Conservation (phyloP, 2,113 vertebrate genomes). For the Callipepla squamata region DNA sequence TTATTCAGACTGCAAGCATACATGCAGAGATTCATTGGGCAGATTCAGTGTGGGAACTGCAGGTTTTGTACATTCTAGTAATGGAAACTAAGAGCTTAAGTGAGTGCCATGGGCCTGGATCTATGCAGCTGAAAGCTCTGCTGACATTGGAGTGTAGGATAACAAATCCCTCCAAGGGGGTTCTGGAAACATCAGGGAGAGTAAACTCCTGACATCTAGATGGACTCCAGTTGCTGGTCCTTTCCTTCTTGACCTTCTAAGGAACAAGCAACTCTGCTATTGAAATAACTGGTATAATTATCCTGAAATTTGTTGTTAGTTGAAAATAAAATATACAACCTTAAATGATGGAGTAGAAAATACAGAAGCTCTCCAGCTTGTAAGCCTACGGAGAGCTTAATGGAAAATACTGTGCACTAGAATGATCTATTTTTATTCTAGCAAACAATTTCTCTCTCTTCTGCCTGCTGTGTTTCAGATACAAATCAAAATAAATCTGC, state of each 20-base stretch:
- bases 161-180: background rate
- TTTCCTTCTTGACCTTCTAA: background rate
- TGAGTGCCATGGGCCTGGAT: background rate
- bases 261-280: background rate
- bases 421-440: constrained; percentile 56
- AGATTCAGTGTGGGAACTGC: background rate
- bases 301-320: background rate
- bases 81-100: background rate
- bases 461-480: constrained; percentile 48
- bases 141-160: background rate
- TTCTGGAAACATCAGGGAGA: background rate
- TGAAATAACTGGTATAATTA: background rate
- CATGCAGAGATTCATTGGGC: background rate
- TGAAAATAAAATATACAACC: background rate
- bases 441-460: constrained; percentile 22
- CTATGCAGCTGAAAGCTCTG: background rate
- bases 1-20: rapidly evolving
- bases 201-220: background rate
- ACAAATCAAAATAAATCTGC: constrained; percentile 73
- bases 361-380: background rate
- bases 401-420: constrained; percentile 29
- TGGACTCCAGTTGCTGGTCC: background rate
- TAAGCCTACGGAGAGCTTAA: constrained; percentile 26
- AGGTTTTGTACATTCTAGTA: background rate
- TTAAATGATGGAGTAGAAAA: background rate